These are phyloP conservation scores for Gopherus flavomarginatus DNA, from an alignment of 2,113 vertebrate genomes.

Conservation along the genomic window DNA sequence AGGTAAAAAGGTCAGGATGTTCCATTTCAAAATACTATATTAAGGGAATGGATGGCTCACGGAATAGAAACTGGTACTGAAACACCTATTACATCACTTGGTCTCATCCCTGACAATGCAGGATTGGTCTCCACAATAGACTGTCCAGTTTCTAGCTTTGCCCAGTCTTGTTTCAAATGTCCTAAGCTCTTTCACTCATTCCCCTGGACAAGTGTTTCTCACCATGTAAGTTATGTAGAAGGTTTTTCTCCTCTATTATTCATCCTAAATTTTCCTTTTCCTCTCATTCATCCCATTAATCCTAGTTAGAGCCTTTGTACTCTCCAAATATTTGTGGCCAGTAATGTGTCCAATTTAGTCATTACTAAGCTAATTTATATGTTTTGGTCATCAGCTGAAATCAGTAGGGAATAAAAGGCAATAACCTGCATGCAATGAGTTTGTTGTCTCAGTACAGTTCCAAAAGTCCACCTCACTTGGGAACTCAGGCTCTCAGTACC, in stretches of 20 bases:
- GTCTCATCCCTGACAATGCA: background rate
- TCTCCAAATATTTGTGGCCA: background rate
- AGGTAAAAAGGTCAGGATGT: background rate
- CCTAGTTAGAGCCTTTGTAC: background rate
- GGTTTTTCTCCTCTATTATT: background rate
- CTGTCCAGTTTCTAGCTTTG: fast-evolving
- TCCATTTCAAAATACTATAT: background rate
- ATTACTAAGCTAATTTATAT: background rate
- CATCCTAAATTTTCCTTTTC: background rate
- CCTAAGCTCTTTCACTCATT: background rate
- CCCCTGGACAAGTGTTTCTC: background rate
- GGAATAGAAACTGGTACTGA: background rate
- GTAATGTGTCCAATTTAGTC: background rate
- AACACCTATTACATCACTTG: background rate
- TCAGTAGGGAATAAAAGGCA: background rate
- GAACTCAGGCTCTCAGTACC: background rate
- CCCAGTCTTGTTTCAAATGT: background rate
- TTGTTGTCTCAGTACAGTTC: fast-evolving
- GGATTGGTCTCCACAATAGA: background rate
- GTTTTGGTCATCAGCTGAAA: background rate
- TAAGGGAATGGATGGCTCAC: background rate
- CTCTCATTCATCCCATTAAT: background rate
- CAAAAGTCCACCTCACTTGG: background rate
- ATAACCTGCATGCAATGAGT: background rate
- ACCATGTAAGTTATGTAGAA: background rate